Conservation (phyloP, 2,113 vertebrate genomes). For the Anguilla rostrata region DNA sequence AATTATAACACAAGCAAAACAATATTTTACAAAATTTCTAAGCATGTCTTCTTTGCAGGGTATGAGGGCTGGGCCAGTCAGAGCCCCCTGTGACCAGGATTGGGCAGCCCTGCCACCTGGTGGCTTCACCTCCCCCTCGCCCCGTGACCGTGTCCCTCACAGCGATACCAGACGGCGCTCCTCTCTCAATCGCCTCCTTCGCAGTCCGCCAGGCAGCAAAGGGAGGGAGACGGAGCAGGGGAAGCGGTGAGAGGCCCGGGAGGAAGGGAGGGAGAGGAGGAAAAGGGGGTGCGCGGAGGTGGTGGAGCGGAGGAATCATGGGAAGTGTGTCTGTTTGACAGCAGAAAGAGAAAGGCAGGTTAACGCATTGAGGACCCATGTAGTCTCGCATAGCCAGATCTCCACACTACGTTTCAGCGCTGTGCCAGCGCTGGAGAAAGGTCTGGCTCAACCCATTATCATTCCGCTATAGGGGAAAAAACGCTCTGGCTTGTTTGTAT, state of each 20-base stretch:
- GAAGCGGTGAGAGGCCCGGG: neutral
- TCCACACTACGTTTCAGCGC: too few species aligned
- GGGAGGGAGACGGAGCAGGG: neutral
- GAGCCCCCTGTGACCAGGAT: neutral
- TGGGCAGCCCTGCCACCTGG: neutral
- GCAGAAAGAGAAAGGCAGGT: neutral
- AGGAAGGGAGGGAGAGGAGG: neutral
- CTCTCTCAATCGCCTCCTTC: neutral
- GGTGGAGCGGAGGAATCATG: neutral
- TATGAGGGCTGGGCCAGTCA: neutral
- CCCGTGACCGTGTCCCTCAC: neutral
- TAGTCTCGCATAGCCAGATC: neutral
- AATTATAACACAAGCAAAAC: too few species aligned
- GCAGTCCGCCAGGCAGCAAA: neutral
- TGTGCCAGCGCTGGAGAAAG: too few species aligned
- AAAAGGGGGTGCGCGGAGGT: neutral
- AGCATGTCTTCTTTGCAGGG: too few species aligned
- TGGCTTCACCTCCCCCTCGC: neutral
- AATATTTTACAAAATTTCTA: too few species aligned
- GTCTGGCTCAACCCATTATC: too few species aligned
- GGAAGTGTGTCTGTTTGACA: neutral
- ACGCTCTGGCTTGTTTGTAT: too few species aligned
- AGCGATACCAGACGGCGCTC: neutral
- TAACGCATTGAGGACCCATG: neutral
- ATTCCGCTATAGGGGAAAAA: too few species aligned